Base-by-base conservation (phyloP, 2,113 vertebrate species). In the Sorex araneus region DNA sequence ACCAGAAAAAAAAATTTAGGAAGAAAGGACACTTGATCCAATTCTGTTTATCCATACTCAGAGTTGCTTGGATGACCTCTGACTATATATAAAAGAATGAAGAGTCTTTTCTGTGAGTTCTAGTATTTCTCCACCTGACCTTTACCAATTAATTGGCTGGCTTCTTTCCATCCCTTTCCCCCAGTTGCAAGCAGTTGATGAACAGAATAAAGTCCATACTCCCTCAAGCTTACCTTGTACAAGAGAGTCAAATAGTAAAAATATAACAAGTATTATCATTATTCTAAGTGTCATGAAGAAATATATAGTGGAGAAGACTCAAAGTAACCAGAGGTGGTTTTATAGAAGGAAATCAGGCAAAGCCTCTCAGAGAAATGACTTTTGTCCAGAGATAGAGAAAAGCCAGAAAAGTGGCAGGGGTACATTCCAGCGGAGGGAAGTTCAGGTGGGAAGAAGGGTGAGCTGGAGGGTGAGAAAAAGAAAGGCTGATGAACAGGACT, bases 131-230 rank as follows among this genome's bases (percentile, higher is more conserved):
- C 47, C 32, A 25, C 27, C 4, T 36, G 81, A 23, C 16, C 32
- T 45, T 81, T 25, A 63, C 45, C 86, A 67, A 67, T 76, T 3
- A 67, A 67, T 76, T 3, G 6, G 23, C 66, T 19, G 27, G 70
- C 57, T 27, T 88, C 16, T 7, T 57, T 30, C 54, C 47, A 1
- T 34, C 32, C 18, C 23, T 18, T 12, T 11, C 12, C 30, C 25
- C 43, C 25, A 50, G 0, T 81, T 83, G 70, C 75, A 60, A 60
- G 57, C 27, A 50, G 0, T 30, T 28, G 36, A 28, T 15, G 8
- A 82, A 82, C 57, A 78, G 64, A 43, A 77, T 12, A 69, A 75
- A 84, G 67, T 84, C 12, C 60, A 69, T 90, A 21, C 28, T 87
- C 0, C 64, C 28, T 45, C 3, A 30, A 67, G 13, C 54, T 74